These are phyloP conservation scores for Nannospalax galili DNA, from an alignment of 2,113 vertebrate genomes.

Conservation along the genomic window DNA sequence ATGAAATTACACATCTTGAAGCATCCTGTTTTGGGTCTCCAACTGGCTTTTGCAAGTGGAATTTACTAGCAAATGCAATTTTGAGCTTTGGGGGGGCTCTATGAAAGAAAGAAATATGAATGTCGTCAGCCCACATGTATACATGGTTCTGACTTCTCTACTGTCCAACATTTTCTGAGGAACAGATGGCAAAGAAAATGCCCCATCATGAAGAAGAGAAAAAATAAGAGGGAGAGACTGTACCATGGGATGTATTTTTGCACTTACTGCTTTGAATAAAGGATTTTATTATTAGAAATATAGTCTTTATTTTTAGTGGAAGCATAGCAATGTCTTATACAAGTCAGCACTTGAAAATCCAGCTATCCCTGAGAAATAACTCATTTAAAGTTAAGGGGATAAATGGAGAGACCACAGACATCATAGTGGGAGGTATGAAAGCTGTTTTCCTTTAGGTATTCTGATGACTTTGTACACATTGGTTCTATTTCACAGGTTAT, in stretches of 20 bases:
- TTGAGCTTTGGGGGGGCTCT: slow-evolving; percentile 75
- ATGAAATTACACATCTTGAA: slow-evolving; percentile 74
- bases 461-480: background rate
- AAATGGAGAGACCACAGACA: background rate
- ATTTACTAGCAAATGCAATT: slow-evolving; percentile 81
- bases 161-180: slow-evolving; percentile 71
- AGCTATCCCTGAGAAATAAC: background rate
- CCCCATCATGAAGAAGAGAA: background rate
- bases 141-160: slow-evolving; percentile 74
- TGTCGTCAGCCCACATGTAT: slow-evolving; percentile 62
- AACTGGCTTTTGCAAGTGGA: slow-evolving; percentile 70
- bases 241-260: background rate
- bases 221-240: background rate
- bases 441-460: background rate
- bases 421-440: background rate
- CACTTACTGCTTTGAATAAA: background rate
- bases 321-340: background rate
- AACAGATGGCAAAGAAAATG: slow-evolving; percentile 78
- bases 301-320: background rate
- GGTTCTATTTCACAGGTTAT: slow-evolving; percentile 9
- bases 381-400: background rate
- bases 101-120: slow-evolving; percentile 76
- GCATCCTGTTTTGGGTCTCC: slow-evolving; percentile 73
- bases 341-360: background rate
- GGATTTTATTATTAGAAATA: background rate